These are phyloP conservation scores for Cataglyphis albicans DNA, from an alignment of 2,888 invertebrate species.

Conservation along the genomic window DNA sequence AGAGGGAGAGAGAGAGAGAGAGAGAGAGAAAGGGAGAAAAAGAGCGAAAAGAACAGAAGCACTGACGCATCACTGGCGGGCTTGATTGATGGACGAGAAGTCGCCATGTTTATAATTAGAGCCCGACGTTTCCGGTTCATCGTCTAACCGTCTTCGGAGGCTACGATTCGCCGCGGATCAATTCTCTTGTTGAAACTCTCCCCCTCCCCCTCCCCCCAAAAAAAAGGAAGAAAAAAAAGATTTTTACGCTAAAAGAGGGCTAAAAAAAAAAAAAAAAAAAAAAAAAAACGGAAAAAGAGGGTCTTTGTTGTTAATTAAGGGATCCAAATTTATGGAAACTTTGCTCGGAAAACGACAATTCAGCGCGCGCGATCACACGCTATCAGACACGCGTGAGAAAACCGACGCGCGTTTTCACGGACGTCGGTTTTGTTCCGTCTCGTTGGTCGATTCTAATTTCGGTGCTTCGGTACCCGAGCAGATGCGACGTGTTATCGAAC, in stretches of 20 bases:
- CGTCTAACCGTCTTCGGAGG: constrained; percentile 7
- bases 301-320: not conserved
- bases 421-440: constrained; percentile 54
- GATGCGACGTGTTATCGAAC: constrained; percentile 76
- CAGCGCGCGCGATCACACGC: constrained; percentile 34
- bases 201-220: too few species aligned
- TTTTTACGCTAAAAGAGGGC: not conserved
- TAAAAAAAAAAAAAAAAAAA: not conserved
- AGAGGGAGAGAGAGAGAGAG: constrained; percentile 15
- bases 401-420: constrained; percentile 59
- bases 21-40: constrained; percentile 38
- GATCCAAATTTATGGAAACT: not conserved
- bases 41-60: constrained; percentile 56
- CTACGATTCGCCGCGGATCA: constrained; percentile 63
- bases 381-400: constrained; percentile 51
- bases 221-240: not conserved
- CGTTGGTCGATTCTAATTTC: constrained; percentile 68
- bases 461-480: constrained; percentile 64
- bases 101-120: constrained; percentile 85
- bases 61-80: constrained; percentile 71
- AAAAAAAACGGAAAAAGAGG: not conserved
- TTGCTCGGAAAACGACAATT: not conserved
- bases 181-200: constrained; percentile 11
- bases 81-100: constrained; percentile 84
- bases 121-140: constrained; percentile 79